Evolutionary conservation across 2,113 vertebrate genomes (phyloP).

Genomic region (Boleophthalmus pectinirostris): DNA sequence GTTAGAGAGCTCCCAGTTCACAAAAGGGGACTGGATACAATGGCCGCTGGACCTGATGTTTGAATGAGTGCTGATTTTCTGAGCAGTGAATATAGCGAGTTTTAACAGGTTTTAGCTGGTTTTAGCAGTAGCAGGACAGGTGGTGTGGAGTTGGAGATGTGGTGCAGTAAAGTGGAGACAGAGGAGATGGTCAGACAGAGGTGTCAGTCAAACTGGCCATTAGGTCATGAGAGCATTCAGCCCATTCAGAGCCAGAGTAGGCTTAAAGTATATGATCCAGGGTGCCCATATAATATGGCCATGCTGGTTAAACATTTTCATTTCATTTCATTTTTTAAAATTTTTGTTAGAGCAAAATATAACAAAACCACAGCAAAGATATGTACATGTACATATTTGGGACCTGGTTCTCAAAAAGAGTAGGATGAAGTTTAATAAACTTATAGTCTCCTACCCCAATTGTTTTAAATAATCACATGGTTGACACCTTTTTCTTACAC

Average conservation of each 20-base stretch:
- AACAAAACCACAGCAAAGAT: no score
- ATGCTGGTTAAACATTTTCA: no score
- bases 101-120: background rate
- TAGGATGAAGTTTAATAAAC: no score
- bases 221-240: constrained; percentile 8
- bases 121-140: background rate
- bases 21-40: constrained; percentile 45
- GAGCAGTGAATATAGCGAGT: constrained; percentile 23
- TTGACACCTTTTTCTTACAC: no score
- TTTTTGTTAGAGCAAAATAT: no score
- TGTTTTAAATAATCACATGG: no score
- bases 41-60: constrained; percentile 27
- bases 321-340: no score
- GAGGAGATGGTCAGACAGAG: background rate
- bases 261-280: background rate
- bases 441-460: no score
- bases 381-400: no score
- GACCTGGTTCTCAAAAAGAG: no score
- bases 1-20: constrained; percentile 38
- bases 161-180: background rate
- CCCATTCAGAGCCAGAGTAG: constrained; percentile 1
- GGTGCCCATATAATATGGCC: background rate
- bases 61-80: constrained; percentile 49
- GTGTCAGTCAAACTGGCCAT: constrained; percentile 38
- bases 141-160: constrained; percentile 2